Conservation (phyloP, 2,888 invertebrate species). For the Nymphalis polychloros region DNA sequence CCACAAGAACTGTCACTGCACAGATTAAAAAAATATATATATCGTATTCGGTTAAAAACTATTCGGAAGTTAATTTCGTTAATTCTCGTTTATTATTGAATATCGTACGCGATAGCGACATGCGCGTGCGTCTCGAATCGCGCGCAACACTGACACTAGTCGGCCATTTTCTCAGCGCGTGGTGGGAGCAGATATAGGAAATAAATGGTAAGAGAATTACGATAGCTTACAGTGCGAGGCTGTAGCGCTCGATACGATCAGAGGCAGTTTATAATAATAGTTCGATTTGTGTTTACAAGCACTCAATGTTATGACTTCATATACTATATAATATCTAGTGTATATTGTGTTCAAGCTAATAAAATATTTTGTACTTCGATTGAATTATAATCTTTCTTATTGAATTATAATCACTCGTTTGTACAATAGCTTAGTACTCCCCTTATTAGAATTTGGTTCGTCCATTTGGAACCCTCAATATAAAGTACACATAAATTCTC, state of each 20-base stretch:
- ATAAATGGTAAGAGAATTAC: slow-evolving; percentile 62
- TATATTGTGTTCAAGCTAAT: background rate
- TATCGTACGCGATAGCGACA: slow-evolving; percentile 37
- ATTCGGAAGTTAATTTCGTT: slow-evolving; percentile 44
- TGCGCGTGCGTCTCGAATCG: slow-evolving; percentile 66
- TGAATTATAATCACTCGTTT: too few species aligned
- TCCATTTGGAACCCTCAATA: too few species aligned
- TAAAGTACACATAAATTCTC: too few species aligned
- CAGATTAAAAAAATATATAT: slow-evolving; percentile 38
- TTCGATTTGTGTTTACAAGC: slow-evolving; percentile 31
- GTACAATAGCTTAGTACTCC: too few species aligned
- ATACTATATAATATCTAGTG: slow-evolving; percentile 2
- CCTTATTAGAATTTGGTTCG: too few species aligned
- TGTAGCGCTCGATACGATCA: slow-evolving; percentile 37
- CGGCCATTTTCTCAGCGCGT: slow-evolving; percentile 69
- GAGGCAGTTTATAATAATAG: slow-evolving; percentile 24
- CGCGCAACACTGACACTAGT: slow-evolving; percentile 66
- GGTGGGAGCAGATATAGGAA: slow-evolving; percentile 70
- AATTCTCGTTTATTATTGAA: slow-evolving; percentile 13
- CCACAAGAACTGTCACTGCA: slow-evolving; percentile 51
- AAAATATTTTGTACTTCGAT: too few species aligned
- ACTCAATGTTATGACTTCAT: slow-evolving; percentile 30
- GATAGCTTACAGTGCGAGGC: slow-evolving; percentile 43
- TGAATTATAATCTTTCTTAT: too few species aligned
- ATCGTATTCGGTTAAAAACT: slow-evolving; percentile 46